Evolutionary conservation across 2,797 vertebrate species (phyloP).

Genomic region (Hypotaenidia okinawae): DNA sequence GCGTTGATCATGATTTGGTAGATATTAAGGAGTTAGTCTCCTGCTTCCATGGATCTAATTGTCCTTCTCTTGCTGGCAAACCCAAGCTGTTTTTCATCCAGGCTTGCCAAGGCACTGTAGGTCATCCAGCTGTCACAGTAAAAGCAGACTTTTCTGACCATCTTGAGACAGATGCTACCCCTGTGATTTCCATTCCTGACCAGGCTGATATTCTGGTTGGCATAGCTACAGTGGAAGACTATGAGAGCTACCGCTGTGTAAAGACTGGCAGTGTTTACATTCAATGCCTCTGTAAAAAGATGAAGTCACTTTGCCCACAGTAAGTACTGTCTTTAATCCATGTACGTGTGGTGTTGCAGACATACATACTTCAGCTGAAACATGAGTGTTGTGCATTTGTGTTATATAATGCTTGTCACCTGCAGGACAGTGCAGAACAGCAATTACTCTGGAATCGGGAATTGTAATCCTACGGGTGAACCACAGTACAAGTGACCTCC

Average conservation of each 20-base stretch:
- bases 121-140: constrained; percentile 23
- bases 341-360: neutral
- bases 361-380: neutral
- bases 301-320: constrained; percentile 47
- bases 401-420: neutral
- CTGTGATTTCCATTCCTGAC: constrained; percentile 35
- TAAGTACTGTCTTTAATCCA: constrained; percentile 11
- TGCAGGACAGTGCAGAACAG: neutral
- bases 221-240: constrained; percentile 57
- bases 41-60: constrained; percentile 57
- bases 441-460: neutral
- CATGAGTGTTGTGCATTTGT: neutral
- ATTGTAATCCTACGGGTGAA: neutral
- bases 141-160: neutral
- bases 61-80: constrained; percentile 65
- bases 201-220: constrained; percentile 48
- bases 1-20: neutral
- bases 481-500: neutral
- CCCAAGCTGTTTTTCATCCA: constrained; percentile 73
- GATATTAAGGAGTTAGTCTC: constrained; percentile 34
- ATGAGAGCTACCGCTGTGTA: neutral
- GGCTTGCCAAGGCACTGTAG: constrained; percentile 55
- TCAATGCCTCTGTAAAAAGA: constrained; percentile 39
- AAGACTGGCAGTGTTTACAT: constrained; percentile 37
- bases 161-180: constrained; percentile 3